These are phyloP conservation scores for Drosophila asahinai DNA, from an alignment of 1,140 invertebrate species.

Conservation along the genomic window DNA sequence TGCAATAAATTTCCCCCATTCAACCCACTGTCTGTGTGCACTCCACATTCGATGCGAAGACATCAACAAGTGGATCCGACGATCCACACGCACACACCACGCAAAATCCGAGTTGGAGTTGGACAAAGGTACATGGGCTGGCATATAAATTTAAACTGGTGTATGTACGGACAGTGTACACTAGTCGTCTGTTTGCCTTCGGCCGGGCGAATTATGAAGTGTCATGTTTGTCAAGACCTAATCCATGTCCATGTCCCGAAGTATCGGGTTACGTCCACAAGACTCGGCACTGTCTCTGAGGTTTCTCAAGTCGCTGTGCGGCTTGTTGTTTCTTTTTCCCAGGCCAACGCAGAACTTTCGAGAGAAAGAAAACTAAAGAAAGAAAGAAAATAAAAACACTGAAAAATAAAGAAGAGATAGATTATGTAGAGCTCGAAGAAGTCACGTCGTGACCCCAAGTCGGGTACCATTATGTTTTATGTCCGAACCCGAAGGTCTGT, in stretches of 20 bases:
- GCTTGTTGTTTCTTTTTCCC: conserved; percentile 47
- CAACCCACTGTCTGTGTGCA: conserved; percentile 18
- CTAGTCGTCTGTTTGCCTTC: conserved; percentile 43
- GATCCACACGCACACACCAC: conserved; percentile 16
- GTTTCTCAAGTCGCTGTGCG: background rate
- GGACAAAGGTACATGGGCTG: conserved; percentile 31
- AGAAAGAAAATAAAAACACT: background rate
- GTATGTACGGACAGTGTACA: conserved; percentile 26
- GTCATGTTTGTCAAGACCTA: conserved; percentile 66
- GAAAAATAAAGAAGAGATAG: background rate
- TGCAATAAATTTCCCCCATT: background rate
- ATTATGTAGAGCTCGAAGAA: conserved; percentile 31
- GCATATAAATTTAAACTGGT: conserved; percentile 36
- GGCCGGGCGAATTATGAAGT: conserved; percentile 63
- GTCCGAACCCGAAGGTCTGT: conserved; percentile 48
- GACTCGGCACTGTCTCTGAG: conserved; percentile 39
- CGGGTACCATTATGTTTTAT: conserved; percentile 71
- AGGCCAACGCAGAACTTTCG: conserved; percentile 66
- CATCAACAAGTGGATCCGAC: conserved; percentile 45
- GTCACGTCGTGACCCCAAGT: conserved; percentile 66
- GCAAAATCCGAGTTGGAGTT: conserved; percentile 17
- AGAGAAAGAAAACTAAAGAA: conserved; percentile 44
- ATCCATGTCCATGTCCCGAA: conserved; percentile 62
- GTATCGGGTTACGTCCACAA: conserved; percentile 54
- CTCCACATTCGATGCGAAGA: conserved; percentile 17